phyloP scores from a whole-genome alignment of 2,113 vertebrate genomes.

The Gymnarchus niloticus region DNA sequence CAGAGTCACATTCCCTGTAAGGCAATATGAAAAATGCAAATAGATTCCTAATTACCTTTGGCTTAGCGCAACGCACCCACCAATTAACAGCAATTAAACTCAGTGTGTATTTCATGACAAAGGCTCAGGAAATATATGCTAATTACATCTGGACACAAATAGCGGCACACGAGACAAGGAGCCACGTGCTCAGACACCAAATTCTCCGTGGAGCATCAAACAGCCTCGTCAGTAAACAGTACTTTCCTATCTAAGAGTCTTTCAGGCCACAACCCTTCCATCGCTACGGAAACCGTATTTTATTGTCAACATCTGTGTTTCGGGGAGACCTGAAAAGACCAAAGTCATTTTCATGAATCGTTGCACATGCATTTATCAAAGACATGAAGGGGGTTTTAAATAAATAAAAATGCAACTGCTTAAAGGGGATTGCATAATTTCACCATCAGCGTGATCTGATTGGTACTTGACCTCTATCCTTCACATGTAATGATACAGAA shows the following conservation, averaged over 20 bases:
- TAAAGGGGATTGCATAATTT: conserved; percentile 62
- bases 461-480: conserved; percentile 64
- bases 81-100: conserved; percentile 93
- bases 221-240: background rate
- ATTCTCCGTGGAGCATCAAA: background rate
- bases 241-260: background rate
- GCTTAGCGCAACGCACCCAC: conserved; percentile 75
- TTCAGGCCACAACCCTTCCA: background rate
- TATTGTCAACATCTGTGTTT: conserved; percentile 58
- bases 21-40: conserved; percentile 82
- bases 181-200: background rate
- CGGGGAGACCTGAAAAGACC: conserved; percentile 52
- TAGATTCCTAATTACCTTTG: conserved; percentile 78
- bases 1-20: conserved; percentile 63
- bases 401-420: conserved; percentile 50
- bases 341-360: conserved; percentile 57
- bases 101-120: conserved; percentile 80
- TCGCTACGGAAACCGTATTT: background rate
- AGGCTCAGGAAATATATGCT: conserved; percentile 73
- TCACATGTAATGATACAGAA: conserved; percentile 56
- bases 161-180: conserved; percentile 24
- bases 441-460: conserved; percentile 60
- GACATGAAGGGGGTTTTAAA: conserved; percentile 39
- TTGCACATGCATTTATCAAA: conserved; percentile 60
- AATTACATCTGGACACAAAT: conserved; percentile 62